Conservation (phyloP, 2,113 vertebrate species). For the Apteryx owenii region DNA sequence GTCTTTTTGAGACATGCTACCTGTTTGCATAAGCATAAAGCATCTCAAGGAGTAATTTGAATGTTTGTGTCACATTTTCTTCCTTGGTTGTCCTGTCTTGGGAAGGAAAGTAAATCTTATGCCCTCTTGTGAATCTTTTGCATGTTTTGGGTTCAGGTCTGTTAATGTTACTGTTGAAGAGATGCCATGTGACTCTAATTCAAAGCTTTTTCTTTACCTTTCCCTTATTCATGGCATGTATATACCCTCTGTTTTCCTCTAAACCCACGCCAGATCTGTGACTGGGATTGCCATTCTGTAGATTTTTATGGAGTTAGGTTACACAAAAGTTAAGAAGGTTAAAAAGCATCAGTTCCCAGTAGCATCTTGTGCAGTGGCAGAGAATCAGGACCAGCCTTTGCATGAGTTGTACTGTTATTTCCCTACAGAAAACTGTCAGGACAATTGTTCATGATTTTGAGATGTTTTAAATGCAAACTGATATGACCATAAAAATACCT, state of each 20-base stretch:
- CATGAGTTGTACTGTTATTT: background rate
- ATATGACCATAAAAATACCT: background rate
- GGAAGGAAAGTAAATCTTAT: background rate
- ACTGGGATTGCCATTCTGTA: background rate
- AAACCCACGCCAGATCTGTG: background rate
- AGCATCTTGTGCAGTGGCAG: background rate
- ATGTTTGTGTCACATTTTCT: background rate
- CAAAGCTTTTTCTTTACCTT: background rate
- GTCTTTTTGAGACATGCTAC: background rate
- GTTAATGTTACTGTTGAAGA: background rate
- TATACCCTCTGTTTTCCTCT: background rate
- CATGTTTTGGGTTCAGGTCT: background rate
- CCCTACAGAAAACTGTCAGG: background rate
- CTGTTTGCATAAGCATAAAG: background rate
- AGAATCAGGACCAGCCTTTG: background rate
- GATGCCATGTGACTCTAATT: background rate
- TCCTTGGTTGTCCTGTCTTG: background rate
- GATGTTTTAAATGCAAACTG: background rate
- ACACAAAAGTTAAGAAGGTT: background rate
- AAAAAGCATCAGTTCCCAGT: background rate
- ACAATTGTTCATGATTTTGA: background rate
- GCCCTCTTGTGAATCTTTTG: background rate
- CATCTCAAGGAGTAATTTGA: background rate
- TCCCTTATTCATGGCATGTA: accelerated
- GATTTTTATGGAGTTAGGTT: background rate